Evolutionary conservation across 2,888 invertebrate species (phyloP), one percentile per base, ranked within the genome.

Genomic region (Drosophila mulleri): DNA sequence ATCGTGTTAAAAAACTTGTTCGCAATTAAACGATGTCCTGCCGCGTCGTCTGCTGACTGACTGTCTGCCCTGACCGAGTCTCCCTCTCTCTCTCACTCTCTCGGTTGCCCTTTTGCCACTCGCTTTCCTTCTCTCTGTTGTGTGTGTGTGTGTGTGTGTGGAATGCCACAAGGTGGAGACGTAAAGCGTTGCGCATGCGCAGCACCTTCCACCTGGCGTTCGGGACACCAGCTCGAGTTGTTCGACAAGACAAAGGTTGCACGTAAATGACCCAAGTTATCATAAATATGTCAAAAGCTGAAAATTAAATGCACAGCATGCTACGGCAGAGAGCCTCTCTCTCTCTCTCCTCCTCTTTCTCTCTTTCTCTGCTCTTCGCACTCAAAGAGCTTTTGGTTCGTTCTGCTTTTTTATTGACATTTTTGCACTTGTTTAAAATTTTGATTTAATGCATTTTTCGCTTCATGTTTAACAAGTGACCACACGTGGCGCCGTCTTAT

Each of bases 271-370:
- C 92, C 92, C 92, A 88, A 89, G 91, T 90, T 89, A 92, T 92
- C 92, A 92, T 92, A 92, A 92, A 92, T 91, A 92, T 92, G 92
- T 92, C 92, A 92, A 91, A 88, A 90, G 89, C 75, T 90, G 85
- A 85, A 91, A 91, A 92, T 92, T 90, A 91, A 91, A 92, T 86
- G 90, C 92, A 82, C 91, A 91, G 88, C 91, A 88, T 81, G 91
- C 72, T 57, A 60, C 58, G 32, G 16, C 3, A 23, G 57, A 29
- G 54, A 41, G 18, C 18, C 41, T n/a, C 42, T 16, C 41, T 7
- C 41, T 41, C 41, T n/a, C 42, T 16, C 41, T 7, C 8, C 1
- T 23, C 2, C 20, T 23, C 26, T 44, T 12, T 44, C 44, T 20
- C 20, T 20, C 20, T 23, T 16, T 23, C 72, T 59, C 67, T 67